Base-by-base conservation (phyloP, 1,140 invertebrate species). In the Philotrypesis tridentata region DNA sequence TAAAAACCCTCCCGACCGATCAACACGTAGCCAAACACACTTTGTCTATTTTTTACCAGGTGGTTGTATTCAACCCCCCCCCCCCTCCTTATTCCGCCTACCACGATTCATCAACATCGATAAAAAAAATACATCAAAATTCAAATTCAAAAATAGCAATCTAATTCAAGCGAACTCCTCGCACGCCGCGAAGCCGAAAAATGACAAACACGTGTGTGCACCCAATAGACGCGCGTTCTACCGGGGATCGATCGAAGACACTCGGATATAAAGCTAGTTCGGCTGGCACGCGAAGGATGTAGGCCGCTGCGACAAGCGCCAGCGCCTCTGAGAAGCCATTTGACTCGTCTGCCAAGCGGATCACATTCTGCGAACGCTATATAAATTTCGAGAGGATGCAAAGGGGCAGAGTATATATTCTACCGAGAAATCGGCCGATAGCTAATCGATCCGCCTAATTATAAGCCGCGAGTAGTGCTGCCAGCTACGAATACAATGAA, bases 361-460 rank as follows among this genome's bases (percentile, higher is more conserved):
- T 88, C 87, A 82, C 77, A 86, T 89, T 89, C 87, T 88, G 65
- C 88, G 87, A 88, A 89, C 78, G 77, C 85, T 84, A 84, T 83
- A 86, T 86, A 86, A 87, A 83, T 82, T 82, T 85, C 72, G 27
- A 12, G 14, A n/a, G 17, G 67, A 65, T 67, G 29, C 70, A 77
- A 67, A n/a, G n/a, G 72, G n/a, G 43, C 31, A 9, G n/a, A 12
- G 1, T 55, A 75, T 27, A 60, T 68, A 70, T n/a, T 55, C 74
- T 86, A 86, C 85, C 80, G 68, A 76, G 82, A 85, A 37, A 85
- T 80, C 79, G 27, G 37, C 63, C 81, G 70, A 67, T 82, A 74
- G 79, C 75, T 79, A 78, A 86, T 73, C 79, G 72, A 48, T 78
- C 77, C 74, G 48, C 61, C 65, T 71, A 71, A 82, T 82, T 82